Conservation (phyloP, 2,888 invertebrate species). For the Acleris holmiana region DNA sequence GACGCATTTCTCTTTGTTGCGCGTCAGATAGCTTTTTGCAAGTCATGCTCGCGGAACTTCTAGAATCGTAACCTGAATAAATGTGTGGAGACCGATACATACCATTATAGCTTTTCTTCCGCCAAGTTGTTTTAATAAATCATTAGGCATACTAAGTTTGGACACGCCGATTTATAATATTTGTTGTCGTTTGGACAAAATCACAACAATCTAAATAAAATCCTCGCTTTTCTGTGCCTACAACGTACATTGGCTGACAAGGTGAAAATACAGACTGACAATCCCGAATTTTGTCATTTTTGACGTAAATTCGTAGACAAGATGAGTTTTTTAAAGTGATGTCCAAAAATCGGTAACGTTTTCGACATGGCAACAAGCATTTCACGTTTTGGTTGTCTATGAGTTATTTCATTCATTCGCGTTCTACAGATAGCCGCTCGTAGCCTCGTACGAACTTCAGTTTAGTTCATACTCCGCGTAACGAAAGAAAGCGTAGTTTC, state of each 20-base stretch:
- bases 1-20: slow-evolving; percentile 11
- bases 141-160: slow-evolving; percentile 77
- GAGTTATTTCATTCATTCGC: slow-evolving; percentile 35
- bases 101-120: slow-evolving; percentile 79
- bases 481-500: slow-evolving; percentile 53
- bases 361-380: slow-evolving; percentile 11
- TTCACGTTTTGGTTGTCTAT: slow-evolving; percentile 33
- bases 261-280: too few species aligned
- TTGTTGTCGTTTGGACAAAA: slow-evolving; percentile 36
- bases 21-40: slow-evolving; percentile 38
- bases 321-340: neutral
- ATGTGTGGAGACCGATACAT: slow-evolving; percentile 41
- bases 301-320: slow-evolving; percentile 9
- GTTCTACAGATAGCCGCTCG: slow-evolving; percentile 18
- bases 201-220: slow-evolving; percentile 4
- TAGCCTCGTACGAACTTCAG: slow-evolving; percentile 29
- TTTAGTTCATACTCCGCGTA: slow-evolving; percentile 34
- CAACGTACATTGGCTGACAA: too few species aligned
- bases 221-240: neutral
- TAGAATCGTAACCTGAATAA: slow-evolving; percentile 30
- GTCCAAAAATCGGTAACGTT: slow-evolving; percentile 4
- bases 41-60: slow-evolving; percentile 40
- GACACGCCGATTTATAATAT: slow-evolving; percentile 18
- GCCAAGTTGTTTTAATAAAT: slow-evolving; percentile 70
- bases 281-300: neutral